Evolutionary conservation across 2,888 invertebrate genomes (phyloP).

Genomic region (Apodemia mormo): DNA sequence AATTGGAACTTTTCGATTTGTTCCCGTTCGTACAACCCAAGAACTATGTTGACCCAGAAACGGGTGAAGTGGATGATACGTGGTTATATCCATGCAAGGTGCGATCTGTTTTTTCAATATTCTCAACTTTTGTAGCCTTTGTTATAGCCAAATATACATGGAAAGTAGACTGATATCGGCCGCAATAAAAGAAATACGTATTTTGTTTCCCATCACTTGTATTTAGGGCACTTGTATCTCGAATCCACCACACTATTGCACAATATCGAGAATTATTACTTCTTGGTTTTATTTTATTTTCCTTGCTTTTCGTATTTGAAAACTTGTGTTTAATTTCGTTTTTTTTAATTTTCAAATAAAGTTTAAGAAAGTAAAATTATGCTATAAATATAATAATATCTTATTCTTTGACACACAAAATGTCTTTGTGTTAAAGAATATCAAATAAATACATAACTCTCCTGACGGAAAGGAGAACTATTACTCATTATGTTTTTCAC

Average conservation of each 20-base stretch:
- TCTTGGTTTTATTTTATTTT: background rate
- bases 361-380: too few species aligned
- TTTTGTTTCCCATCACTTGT: background rate
- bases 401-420: too few species aligned
- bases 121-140: background rate
- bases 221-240: background rate
- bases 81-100: conserved; percentile 76
- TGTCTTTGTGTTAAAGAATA: too few species aligned
- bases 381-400: too few species aligned
- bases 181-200: background rate
- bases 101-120: conserved; percentile 18
- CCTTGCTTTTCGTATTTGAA: too few species aligned
- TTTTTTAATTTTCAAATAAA: too few species aligned
- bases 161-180: background rate
- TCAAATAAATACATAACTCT: too few species aligned
- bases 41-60: conserved; percentile 58
- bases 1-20: conserved; percentile 81
- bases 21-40: conserved; percentile 70
- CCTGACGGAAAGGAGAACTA: too few species aligned
- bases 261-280: background rate
- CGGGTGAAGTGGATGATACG: conserved; percentile 56
- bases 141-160: background rate
- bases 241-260: background rate
- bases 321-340: too few species aligned
- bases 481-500: too few species aligned